Evolutionary conservation across 2,113 vertebrate species (phyloP), one percentile per base, ranked within the genome.

Genomic region (Pimephales promelas): DNA sequence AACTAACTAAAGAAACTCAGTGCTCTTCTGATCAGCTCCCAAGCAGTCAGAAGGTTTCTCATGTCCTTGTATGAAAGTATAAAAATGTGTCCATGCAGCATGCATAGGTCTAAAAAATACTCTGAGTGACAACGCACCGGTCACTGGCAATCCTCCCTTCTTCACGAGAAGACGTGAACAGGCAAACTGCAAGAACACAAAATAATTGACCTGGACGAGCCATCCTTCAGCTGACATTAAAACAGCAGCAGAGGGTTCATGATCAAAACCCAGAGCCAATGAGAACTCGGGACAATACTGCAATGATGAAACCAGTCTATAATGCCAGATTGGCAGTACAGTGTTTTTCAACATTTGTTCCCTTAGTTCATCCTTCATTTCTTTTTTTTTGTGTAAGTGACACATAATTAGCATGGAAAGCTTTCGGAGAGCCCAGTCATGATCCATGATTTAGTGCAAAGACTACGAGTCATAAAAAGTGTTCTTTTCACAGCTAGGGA

Each of bases 11-110:
- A 88, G 71, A 87, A 74, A 74, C 45, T 74, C 56, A 36, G 43
- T 70, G 83, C 85, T 83, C 76, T 68, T 86, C 88, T 74, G 83
- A 75, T 88, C 61, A 82, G 62, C 87, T 84, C 81, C 84, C 78
- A 85, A 87, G 87, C 88, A 83, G 78, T 82, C 83, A 81, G 86
- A 78, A 85, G 79, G 45, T 90, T 92, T 91, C 92, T 92, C 90
- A 91, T 66, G 84, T 73, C 87, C 84, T 31, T 84, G 87, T 90
- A 87, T 77, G 70, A 90, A 90, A 92, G 92, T 90, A 83, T 83
- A 85, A 83, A 82, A 84, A 89, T 86, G 89, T 88, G 87, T 94
- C 90, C 91, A 91, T 92, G 91, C 91, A 93, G 92, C 94, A 95
- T 95, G 94, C 94, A 93, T 94, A 93, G 93, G 92, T 93, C 89